Evolutionary conservation across 1,140 invertebrate genomes (phyloP).

Genomic region (Formica selysi): DNA sequence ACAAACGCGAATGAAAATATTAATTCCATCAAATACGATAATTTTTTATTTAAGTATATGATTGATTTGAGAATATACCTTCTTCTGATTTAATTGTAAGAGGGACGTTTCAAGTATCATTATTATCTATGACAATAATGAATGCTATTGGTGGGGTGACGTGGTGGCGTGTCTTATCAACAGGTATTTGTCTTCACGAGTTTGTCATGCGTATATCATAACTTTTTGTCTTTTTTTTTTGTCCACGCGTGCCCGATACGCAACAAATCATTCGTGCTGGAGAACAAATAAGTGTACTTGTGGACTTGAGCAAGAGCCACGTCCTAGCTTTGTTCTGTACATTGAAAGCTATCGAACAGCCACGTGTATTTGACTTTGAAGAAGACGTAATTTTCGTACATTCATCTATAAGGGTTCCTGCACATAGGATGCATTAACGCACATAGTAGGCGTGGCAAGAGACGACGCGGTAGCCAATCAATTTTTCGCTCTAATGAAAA

Average conservation of each 20-base stretch:
- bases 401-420: neutral
- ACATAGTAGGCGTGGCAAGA: no score
- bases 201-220: neutral
- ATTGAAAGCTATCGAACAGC: neutral
- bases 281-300: slow-evolving; percentile 16
- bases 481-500: no score
- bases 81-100: slow-evolving; percentile 55
- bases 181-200: neutral
- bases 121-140: slow-evolving; percentile 52
- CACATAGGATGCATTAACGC: no score
- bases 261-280: slow-evolving; percentile 39
- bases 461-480: no score
- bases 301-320: neutral
- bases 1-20: neutral
- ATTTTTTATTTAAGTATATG: slow-evolving; percentile 34
- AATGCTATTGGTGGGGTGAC: slow-evolving; percentile 29
- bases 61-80: slow-evolving; percentile 8
- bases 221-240: neutral
- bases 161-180: slow-evolving; percentile 46
- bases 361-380: neutral
- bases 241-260: neutral
- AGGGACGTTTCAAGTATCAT: neutral
- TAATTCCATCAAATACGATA: neutral
- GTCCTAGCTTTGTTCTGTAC: slow-evolving; percentile 17
- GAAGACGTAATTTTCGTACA: neutral